A percentile compares a stretch with the other conserved stretches of the same genome.
These are phyloP conservation scores for Phorcus lineatus DNA, from an alignment of 2,888 invertebrate species.

Conservation along the genomic window DNA sequence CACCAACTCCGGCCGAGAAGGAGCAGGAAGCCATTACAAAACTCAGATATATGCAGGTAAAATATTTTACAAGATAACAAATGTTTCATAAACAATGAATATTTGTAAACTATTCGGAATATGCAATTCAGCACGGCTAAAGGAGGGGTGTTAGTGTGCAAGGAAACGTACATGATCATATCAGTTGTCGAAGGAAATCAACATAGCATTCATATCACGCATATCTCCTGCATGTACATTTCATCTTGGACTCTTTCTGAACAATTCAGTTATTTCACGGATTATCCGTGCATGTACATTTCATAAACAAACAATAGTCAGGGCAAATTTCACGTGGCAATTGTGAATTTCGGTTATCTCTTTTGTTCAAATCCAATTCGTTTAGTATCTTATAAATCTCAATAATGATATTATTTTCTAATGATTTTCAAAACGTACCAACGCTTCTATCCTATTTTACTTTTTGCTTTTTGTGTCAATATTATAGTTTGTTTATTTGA, in stretches of 20 bases:
- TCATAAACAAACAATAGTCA: not conserved
- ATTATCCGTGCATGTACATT: not conserved
- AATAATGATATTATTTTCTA: too few relatives aligned
- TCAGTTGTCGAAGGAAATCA: too few relatives aligned
- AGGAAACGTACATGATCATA: too few relatives aligned
- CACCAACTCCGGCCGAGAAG: slow-evolving; percentile 90
- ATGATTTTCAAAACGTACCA: not conserved
- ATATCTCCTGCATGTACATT: not conserved
- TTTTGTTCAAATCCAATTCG: not conserved
- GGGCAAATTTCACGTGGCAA: not conserved
- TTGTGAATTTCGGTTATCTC: not conserved
- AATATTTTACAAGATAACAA: not conserved
- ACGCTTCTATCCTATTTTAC: not conserved
- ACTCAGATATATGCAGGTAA: slow-evolving; percentile 89
- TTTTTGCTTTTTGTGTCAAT: not conserved
- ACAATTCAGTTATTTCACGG: too few relatives aligned
- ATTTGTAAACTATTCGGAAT: not conserved
- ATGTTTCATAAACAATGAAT: too few relatives aligned
- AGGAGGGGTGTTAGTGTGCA: too few relatives aligned
- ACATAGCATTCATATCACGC: too few relatives aligned
- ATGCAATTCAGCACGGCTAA: too few relatives aligned
- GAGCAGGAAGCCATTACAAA: slow-evolving; percentile 91
- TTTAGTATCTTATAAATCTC: too few relatives aligned
- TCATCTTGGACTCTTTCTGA: not conserved
- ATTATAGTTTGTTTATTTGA: not conserved